Percentiles rank a stretch among this genome's conserved stretches.
These are phyloP conservation scores for Sogatella furcifera DNA, from an alignment of 1,140 invertebrate species.

Conservation along the genomic window DNA sequence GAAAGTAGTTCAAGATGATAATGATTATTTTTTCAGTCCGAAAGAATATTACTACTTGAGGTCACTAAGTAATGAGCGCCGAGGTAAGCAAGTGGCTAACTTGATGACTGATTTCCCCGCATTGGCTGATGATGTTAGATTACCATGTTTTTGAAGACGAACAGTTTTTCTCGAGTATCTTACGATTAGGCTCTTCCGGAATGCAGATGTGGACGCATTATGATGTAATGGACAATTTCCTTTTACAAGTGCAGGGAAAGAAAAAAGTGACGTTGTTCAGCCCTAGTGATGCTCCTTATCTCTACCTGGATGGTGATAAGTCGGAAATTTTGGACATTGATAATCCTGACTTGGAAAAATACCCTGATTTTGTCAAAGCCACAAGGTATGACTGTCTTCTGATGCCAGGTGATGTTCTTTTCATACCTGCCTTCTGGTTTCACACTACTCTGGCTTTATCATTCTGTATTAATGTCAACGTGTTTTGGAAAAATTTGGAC, in stretches of 20 bases:
- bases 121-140: conserved; percentile 36
- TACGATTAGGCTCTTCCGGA: conserved; percentile 40
- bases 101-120: conserved; percentile 38
- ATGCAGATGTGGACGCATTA: conserved; percentile 51
- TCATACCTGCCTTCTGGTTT: conserved; percentile 52
- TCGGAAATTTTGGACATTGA: conserved; percentile 46
- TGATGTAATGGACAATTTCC: conserved; percentile 50
- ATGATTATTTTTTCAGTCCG: conserved; percentile 31
- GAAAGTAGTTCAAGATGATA: conserved; percentile 19
- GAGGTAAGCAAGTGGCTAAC: conserved; percentile 42
- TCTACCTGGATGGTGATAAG: conserved; percentile 49
- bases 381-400: conserved; percentile 36
- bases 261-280: conserved; percentile 43
- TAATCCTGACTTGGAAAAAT: conserved; percentile 35
- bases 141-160: conserved; percentile 37
- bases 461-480: conserved; percentile 44
- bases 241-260: conserved; percentile 42
- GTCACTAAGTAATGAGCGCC: conserved; percentile 40
- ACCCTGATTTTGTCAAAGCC: conserved; percentile 38
- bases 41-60: conserved; percentile 44
- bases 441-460: conserved; percentile 43
- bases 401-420: conserved; percentile 44
- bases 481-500: conserved; percentile 46
- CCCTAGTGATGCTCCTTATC: conserved; percentile 38
- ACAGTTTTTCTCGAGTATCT: conserved; percentile 45